Base-by-base conservation (phyloP, 2,797 vertebrate genomes). In the Lepilemur ruficaudatus region DNA sequence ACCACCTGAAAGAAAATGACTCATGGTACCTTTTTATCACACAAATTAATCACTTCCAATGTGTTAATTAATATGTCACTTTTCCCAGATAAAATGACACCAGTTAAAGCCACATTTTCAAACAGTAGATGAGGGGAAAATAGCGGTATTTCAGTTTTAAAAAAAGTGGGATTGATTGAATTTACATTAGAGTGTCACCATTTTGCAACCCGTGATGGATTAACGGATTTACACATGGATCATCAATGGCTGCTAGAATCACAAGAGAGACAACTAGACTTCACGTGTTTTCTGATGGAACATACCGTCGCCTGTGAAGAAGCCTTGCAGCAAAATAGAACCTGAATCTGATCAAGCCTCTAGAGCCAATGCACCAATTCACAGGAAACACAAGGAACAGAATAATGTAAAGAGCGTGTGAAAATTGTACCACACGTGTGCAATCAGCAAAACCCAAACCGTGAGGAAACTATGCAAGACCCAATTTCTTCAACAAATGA, bases 371-470 rank as follows among this genome's bases (percentile, higher is more conserved):
- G 75, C 93, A 84, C 41, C 59, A 88, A 48, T 90, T 85, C 83
- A 87, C 13, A 80, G 57, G 59, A 86, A 90, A 87, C 87, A 65
- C 1, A 89, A 5, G 18, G 9, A 70, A 95, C 28, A 90, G 84
- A 80, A 90, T 65, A 89, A 81, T 90, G 55, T 86, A 76, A 63
- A 79, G n/a, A 93, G 30, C 25, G 43, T 65, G 28, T 65, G 72
- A 89, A 95, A 73, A 52, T 87, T 43, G 80, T 35, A 83, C 35
- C n/a, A 43, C 50, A 20, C 46, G 25, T 25, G 86, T 50, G 5
- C 50, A 83, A 38, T 90, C 50, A 92, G 23, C 61, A 88, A 94
- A 82, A 63, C 84, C n/a, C 65, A 92, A 88, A 88, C 65, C 75
- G 0, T 43, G 41, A 28, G 23, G 43, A 75, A 79, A 84, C 11